Evolutionary conservation across 2,797 vertebrate species (phyloP), one percentile per base, ranked within the genome.

Genomic region (Dryobates pubescens): DNA sequence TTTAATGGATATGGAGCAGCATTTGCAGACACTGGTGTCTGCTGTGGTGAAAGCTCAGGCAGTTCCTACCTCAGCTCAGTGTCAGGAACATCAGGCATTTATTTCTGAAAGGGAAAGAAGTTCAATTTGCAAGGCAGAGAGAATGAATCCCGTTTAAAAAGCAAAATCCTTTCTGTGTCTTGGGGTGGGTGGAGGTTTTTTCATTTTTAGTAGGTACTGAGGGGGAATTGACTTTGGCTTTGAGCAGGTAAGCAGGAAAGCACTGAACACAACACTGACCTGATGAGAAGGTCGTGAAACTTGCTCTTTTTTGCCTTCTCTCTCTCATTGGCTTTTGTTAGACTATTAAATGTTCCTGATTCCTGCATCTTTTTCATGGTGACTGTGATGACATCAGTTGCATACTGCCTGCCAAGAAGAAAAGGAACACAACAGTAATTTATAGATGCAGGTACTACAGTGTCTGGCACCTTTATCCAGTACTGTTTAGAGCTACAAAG

Each of bases 371-470:
- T 98, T 24, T 91, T 78, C 88, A 97, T 78, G 49, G 98, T 94
- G 5, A 84, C 58, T 62, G 64, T 57, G 71, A 99, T 91, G 54
- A 98, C 90, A 30, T 98, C 93, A 23, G 93, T 97, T 53, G 98
- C 95, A 89, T 97, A 97, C 36, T 98, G 97, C 97, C 99, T 99
- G 92, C 56, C 59, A 89, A 80, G 23, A 78, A 94, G 69, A 89
- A 91, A 92, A 70, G 29, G 18, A 92, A 88, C 34, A 91, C 32
- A 93, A 30, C 18, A 76, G 17, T 78, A 65, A 32, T 72, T 65
- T 64, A 81, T 15, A 77, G 64, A 23, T 63, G 30, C 53, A 75
- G 51, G 24, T 72, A 72, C 18, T 62, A 59, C 8, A 30, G 30
- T 53, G 53, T 22, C 68, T 89, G 61, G 30, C 27, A 89, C 14